These are phyloP conservation scores for Entosphenus tridentatus DNA, from an alignment of 2,113 vertebrate species.

Conservation along the genomic window DNA sequence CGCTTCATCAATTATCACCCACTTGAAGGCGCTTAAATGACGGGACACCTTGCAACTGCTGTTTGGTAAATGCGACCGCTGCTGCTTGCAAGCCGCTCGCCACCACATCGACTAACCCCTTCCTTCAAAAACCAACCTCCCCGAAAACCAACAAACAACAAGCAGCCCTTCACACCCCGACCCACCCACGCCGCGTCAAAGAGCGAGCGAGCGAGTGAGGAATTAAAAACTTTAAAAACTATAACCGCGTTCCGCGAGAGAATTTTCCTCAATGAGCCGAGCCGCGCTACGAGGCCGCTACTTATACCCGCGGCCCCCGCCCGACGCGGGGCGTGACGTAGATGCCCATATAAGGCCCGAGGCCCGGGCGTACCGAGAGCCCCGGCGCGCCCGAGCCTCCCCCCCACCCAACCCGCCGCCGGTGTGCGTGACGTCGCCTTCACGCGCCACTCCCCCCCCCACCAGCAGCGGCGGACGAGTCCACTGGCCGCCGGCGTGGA, in stretches of 20 bases:
- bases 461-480: neutral
- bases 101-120: too few relatives aligned
- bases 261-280: too few relatives aligned
- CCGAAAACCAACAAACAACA: too few relatives aligned
- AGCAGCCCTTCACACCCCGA: neutral
- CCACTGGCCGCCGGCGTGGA: neutral
- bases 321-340: neutral
- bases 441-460: neutral
- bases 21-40: too few relatives aligned
- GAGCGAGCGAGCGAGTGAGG: neutral
- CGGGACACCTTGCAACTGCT: too few relatives aligned
- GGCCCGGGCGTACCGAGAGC: neutral
- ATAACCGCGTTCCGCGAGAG: neutral
- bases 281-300: too few relatives aligned
- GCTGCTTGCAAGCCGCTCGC: too few relatives aligned
- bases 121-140: too few relatives aligned
- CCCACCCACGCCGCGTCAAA: neutral
- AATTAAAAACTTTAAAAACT: neutral
- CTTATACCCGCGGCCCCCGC: neutral
- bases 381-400: neutral
- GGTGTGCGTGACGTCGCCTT: neutral
- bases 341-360: slow-evolving; percentile 3
- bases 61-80: too few relatives aligned
- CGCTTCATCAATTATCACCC: too few relatives aligned
- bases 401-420: neutral